Conservation (phyloP, 2,113 vertebrate genomes). For the Oreochromis spilurus region DNA sequence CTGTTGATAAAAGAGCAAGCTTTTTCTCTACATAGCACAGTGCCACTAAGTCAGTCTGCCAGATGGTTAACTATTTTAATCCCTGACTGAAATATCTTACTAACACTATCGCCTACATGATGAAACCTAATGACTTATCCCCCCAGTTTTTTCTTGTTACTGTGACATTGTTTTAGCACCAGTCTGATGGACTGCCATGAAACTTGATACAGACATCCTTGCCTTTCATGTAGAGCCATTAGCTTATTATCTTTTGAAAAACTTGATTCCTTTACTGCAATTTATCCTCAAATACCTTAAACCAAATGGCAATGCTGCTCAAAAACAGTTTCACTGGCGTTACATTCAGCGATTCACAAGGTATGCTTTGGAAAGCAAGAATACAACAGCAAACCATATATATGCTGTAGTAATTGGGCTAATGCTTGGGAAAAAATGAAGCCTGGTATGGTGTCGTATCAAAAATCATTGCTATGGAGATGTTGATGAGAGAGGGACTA, state of each 20-base stretch:
- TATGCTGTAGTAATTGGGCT: neutral
- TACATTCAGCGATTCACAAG: neutral
- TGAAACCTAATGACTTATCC: neutral
- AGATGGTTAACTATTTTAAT: neutral
- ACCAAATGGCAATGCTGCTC: neutral
- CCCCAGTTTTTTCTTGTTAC: neutral
- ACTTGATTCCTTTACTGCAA: neutral
- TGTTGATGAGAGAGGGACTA: constrained; percentile 36
- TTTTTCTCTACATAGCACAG: neutral
- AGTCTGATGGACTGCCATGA: neutral
- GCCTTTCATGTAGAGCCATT: neutral
- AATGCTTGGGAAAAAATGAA: neutral
- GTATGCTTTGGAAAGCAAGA: neutral
- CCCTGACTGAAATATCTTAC: neutral
- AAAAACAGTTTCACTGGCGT: neutral
- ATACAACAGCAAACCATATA: neutral
- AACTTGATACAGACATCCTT: neutral
- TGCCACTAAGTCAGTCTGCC: neutral
- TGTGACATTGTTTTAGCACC: neutral
- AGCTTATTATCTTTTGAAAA: neutral
- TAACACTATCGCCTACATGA: neutral
- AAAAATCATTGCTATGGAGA: neutral
- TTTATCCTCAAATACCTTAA: neutral
- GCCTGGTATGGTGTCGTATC: neutral
- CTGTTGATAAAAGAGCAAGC: neutral